These are phyloP conservation scores for Myiozetetes cayanensis DNA, from an alignment of 2,113 vertebrate genomes.

Conservation along the genomic window DNA sequence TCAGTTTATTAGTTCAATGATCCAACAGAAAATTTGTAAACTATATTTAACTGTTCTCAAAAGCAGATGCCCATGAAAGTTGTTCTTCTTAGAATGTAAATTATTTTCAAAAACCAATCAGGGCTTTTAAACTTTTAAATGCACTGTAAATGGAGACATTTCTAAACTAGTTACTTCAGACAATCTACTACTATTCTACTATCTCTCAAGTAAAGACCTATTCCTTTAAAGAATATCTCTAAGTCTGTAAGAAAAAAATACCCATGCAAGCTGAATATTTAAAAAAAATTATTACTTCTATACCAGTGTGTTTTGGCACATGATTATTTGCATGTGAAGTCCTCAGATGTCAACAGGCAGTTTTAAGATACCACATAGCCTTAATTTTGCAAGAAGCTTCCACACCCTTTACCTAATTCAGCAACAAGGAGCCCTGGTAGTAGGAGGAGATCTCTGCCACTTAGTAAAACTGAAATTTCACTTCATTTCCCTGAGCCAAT, in stretches of 20 bases:
- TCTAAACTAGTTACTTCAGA: background rate
- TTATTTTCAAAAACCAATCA: background rate
- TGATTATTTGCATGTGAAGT: background rate
- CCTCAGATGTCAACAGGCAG: background rate
- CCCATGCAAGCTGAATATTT: background rate
- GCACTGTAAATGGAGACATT: background rate
- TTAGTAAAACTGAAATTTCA: conserved; percentile 4
- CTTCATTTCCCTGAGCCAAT: background rate
- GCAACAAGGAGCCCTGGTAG: background rate
- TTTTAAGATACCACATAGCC: background rate
- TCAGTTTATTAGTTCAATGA: background rate
- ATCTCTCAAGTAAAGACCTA: background rate
- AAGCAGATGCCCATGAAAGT: background rate
- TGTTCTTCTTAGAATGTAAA: background rate
- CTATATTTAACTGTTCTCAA: background rate
- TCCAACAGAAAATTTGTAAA: background rate
- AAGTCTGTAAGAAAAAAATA: background rate
- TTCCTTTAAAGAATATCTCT: background rate
- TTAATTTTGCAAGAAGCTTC: background rate
- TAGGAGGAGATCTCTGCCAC: background rate
- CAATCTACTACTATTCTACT: background rate
- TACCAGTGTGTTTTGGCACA: background rate
- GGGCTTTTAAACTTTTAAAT: background rate
- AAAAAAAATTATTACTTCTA: background rate
- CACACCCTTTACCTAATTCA: background rate